A percentile compares a stretch with the other conserved stretches of the same genome.
These are phyloP conservation scores for Leptopilina clavipes DNA, from an alignment of 1,140 invertebrate genomes.

Conservation along the genomic window DNA sequence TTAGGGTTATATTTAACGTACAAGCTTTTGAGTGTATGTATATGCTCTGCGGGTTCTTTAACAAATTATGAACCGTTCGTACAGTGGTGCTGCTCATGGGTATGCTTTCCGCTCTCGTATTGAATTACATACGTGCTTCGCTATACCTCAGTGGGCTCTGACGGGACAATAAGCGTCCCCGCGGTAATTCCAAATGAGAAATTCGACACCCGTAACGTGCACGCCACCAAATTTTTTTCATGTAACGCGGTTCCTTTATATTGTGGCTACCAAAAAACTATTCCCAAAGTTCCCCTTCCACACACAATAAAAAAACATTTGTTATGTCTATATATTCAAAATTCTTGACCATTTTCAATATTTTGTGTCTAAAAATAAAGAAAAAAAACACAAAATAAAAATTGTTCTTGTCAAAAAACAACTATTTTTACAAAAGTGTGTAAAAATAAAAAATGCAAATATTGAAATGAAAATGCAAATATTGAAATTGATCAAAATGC, in stretches of 20 bases:
- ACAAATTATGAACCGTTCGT: conserved; percentile 50
- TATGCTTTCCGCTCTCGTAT: conserved; percentile 47
- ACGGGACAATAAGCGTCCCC: conserved; percentile 52
- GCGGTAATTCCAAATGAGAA: conserved; percentile 55
- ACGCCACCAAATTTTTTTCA: conserved; percentile 21
- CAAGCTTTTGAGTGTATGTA: conserved; percentile 1
- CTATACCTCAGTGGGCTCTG: conserved; percentile 45
- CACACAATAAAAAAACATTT: not conserved
- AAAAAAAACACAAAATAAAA: not conserved
- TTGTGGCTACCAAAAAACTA: not conserved
- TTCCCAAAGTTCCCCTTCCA: not conserved
- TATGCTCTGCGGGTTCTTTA: conserved; percentile 47
- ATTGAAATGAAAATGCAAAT: no score
- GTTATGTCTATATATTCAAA: not conserved
- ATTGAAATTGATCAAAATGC: not conserved
- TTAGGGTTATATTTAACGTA: conserved; percentile 39
- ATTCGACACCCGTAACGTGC: conserved; percentile 51
- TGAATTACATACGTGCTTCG: conserved; percentile 54
- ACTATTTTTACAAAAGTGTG: no score
- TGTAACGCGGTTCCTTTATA: not conserved
- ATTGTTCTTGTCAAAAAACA: no score
- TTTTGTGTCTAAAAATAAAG: no score
- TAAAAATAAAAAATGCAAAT: not conserved
- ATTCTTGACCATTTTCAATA: no score
- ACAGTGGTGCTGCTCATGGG: conserved; percentile 34